These are phyloP conservation scores for Scotopteryx bipunctaria DNA, from an alignment of 2,888 invertebrate genomes.

Conservation along the genomic window DNA sequence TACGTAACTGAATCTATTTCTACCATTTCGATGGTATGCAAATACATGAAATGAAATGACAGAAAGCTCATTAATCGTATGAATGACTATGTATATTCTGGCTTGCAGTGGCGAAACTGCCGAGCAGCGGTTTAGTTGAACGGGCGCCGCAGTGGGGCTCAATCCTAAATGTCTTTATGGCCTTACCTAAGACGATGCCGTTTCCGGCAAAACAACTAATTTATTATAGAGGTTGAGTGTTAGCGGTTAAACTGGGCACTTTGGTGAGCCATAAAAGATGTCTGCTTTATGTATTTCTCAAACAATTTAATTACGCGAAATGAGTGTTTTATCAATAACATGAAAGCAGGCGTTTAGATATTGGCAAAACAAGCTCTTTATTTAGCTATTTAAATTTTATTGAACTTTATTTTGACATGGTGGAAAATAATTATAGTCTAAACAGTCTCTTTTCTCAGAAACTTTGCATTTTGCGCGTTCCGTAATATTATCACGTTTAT, in stretches of 20 bases:
- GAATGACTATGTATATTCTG: no score
- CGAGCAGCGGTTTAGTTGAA: conserved; percentile 8
- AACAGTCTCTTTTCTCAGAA: conserved; percentile 9
- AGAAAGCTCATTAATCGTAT: no score
- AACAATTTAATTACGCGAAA: conserved; percentile 29
- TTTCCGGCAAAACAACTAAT: conserved; percentile 64
- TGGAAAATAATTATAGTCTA: background rate
- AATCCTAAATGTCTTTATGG: conserved; percentile 66
- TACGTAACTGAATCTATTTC: no score
- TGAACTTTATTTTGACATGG: conserved; percentile 18
- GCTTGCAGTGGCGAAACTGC: conserved; percentile 19
- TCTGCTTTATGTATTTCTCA: conserved; percentile 36
- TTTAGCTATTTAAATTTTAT: conserved; percentile 18
- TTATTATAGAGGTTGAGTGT: conserved; percentile 55
- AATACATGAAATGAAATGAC: no score
- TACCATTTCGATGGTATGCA: no score
- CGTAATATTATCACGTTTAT: conserved; percentile 36
- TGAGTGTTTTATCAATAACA: conserved; percentile 21
- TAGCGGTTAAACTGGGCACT: conserved; percentile 46
- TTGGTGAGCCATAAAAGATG: conserved; percentile 45
- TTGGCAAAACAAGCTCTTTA: conserved; percentile 13
- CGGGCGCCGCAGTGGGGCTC: conserved; percentile 48
- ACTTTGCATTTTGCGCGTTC: conserved; percentile 29
- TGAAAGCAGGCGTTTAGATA: conserved; percentile 20
- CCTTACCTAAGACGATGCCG: conserved; percentile 55